A percentile compares a stretch with the other conserved stretches of the same genome.
Conservation (phyloP, 2,113 vertebrate species). For the Amia ocellicauda region DNA sequence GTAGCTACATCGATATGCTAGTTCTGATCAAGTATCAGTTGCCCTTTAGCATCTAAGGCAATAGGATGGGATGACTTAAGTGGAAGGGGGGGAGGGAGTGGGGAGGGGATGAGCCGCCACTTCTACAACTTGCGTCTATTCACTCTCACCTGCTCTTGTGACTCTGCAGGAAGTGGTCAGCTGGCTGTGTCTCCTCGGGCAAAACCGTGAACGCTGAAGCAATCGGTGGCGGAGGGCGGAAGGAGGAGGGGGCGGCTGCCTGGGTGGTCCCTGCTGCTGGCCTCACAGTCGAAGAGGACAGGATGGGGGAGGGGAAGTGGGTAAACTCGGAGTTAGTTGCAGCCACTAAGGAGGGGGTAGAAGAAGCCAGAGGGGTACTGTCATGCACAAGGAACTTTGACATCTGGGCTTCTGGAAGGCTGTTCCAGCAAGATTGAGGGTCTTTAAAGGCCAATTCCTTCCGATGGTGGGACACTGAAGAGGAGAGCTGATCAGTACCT, state of each 20-base stretch:
- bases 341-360: conserved; percentile 58
- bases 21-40: too few relatives aligned
- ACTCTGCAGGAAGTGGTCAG: conserved; percentile 65
- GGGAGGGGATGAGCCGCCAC: not conserved
- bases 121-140: conserved; percentile 23
- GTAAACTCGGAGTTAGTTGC: conserved; percentile 46
- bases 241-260: conserved; percentile 49
- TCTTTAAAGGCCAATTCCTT: conserved; percentile 35
- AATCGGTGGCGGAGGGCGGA: conserved; percentile 50
- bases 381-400: conserved; percentile 48
- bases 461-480: conserved; percentile 43
- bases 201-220: conserved; percentile 75
- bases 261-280: conserved; percentile 38
- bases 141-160: conserved; percentile 83
- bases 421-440: conserved; percentile 41
- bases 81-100: too few relatives aligned
- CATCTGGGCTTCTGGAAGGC: conserved; percentile 37
- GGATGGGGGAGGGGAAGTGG: conserved; percentile 49
- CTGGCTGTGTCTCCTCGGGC: conserved; percentile 84
- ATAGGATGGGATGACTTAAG: not conserved
- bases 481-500: not conserved
- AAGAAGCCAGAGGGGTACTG: conserved; percentile 59
- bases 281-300: conserved; percentile 37
- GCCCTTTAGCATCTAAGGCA: too few relatives aligned
- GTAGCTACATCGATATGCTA: too few relatives aligned